Percentiles rank a stretch among this genome's conserved stretches.
These are phyloP conservation scores for Smittia sp. DNA, from an alignment of 2,888 invertebrate genomes.

Conservation along the genomic window DNA sequence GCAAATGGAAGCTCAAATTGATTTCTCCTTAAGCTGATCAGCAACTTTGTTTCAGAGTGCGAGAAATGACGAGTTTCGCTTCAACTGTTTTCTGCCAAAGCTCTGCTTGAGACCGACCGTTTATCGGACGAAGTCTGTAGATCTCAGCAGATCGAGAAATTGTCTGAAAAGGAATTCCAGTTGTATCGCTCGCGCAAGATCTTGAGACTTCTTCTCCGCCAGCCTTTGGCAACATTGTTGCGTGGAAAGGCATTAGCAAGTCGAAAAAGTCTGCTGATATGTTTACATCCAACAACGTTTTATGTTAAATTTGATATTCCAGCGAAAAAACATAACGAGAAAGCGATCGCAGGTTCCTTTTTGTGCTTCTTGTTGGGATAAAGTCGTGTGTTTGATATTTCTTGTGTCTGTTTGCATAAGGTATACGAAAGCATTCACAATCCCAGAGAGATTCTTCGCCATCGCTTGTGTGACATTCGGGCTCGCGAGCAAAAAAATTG, in stretches of 20 bases:
- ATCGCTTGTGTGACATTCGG: constrained; percentile 11
- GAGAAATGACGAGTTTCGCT: background rate
- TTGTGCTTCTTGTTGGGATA: constrained; percentile 20
- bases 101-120: too few species aligned
- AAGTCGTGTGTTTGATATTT: constrained; percentile 24
- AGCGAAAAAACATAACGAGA: constrained; percentile 1
- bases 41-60: constrained; percentile 1
- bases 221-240: background rate
- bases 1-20: constrained; percentile 4
- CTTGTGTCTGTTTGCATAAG: constrained; percentile 16
- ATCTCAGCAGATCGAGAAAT: too few species aligned
- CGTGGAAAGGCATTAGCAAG: background rate
- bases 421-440: background rate
- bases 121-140: too few species aligned
- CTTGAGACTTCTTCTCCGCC: background rate
- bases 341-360: background rate
- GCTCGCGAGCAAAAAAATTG: constrained; percentile 15
- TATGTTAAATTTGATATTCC: constrained; percentile 18
- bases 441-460: constrained; percentile 5
- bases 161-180: too few species aligned
- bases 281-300: background rate
- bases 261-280: background rate
- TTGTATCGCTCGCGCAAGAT: too few species aligned
- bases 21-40: background rate
- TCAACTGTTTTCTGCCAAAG: background rate